Evolutionary conservation across 2,113 vertebrate species (phyloP).

Genomic region (Chaenogobius annularis): DNA sequence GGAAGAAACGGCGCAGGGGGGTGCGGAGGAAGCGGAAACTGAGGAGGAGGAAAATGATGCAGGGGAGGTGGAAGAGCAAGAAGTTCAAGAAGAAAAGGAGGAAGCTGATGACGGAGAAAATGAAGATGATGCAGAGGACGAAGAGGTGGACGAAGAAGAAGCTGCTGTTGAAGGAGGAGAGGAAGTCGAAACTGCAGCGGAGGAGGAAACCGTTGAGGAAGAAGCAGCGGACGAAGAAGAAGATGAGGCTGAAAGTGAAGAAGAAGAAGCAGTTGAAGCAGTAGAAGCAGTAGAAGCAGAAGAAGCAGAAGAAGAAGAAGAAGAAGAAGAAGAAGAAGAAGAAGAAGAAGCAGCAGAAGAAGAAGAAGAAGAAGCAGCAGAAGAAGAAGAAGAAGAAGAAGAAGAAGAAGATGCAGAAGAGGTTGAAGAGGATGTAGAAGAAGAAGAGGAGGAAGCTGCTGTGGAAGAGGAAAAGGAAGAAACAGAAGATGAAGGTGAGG

Average conservation of each 20-base stretch:
- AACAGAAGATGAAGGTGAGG: not conserved
- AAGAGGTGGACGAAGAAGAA: not conserved
- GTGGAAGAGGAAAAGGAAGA: not conserved
- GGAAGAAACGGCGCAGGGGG: not conserved
- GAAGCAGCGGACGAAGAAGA: slow-evolving; percentile 9
- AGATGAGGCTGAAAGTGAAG: slow-evolving; percentile 13
- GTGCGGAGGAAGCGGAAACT: not conserved
- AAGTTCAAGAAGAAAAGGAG: not conserved
- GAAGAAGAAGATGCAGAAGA: not conserved
- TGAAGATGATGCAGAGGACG: not conserved
- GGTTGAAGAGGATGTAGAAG: not conserved
- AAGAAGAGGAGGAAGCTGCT: not conserved
- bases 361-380: not conserved
- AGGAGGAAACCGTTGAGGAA: not conserved
- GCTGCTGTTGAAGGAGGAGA: slow-evolving; percentile 5
- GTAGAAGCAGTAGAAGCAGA: not conserved
- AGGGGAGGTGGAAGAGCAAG: not conserved
- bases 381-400: not conserved
- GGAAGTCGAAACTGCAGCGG: not conserved
- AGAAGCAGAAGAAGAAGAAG: not conserved
- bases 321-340: not conserved
- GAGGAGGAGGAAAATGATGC: not conserved
- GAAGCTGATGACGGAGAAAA: slow-evolving; percentile 2
- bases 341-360: not conserved
- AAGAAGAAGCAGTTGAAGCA: not conserved